Percentiles rank a stretch among this genome's conserved stretches.
These are phyloP conservation scores for Meleagris gallopavo DNA, from an alignment of 2,113 vertebrate species.

Conservation along the genomic window DNA sequence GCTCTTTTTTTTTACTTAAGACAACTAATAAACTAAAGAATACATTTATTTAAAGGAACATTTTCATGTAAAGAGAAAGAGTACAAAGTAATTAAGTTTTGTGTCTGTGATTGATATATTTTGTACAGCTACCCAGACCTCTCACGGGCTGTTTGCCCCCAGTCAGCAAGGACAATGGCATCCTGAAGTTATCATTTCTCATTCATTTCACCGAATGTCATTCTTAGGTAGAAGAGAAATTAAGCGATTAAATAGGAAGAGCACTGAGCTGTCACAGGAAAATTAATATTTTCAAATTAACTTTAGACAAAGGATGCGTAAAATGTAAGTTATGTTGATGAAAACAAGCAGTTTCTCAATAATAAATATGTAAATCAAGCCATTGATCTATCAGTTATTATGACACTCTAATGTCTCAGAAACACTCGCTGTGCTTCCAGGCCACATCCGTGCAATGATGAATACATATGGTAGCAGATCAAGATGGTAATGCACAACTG, in stretches of 20 bases:
- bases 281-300: slow-evolving; percentile 66
- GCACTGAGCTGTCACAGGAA: slow-evolving; percentile 32
- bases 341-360: slow-evolving; percentile 23
- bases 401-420: slow-evolving; percentile 27
- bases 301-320: slow-evolving; percentile 41
- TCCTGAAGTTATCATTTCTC: slow-evolving; percentile 22
- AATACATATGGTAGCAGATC: slow-evolving; percentile 54
- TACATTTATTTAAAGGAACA: neutral
- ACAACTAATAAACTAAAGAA: slow-evolving; percentile 19
- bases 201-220: slow-evolving; percentile 43
- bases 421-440: slow-evolving; percentile 47
- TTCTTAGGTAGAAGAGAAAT: slow-evolving; percentile 47
- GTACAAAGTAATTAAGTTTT: neutral
- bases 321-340: slow-evolving; percentile 46
- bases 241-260: slow-evolving; percentile 56
- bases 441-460: slow-evolving; percentile 26
- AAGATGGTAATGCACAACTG: slow-evolving; percentile 51
- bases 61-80: neutral
- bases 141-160: neutral
- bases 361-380: slow-evolving; percentile 50
- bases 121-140: neutral
- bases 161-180: neutral
- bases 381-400: slow-evolving; percentile 52
- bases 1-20: neutral
- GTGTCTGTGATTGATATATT: slow-evolving; percentile 14